Evolutionary conservation across 2,888 invertebrate species (phyloP).

Genomic region (Agrotis ipsilon): DNA sequence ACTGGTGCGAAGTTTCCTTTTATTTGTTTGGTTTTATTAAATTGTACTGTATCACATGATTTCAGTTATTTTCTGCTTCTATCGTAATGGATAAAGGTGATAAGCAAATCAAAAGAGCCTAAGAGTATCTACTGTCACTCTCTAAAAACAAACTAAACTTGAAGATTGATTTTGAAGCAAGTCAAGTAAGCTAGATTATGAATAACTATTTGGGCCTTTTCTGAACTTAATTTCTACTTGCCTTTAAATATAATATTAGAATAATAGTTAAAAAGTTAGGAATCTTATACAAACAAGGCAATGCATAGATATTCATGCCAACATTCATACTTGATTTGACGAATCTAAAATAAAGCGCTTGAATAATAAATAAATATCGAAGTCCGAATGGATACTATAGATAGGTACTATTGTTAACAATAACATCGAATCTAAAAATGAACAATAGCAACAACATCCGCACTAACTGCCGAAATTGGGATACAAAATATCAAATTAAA

Average conservation of each 20-base stretch:
- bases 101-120: too few species aligned
- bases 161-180: neutral
- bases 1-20: neutral
- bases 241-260: too few species aligned
- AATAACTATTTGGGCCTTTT: neutral
- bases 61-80: too few species aligned
- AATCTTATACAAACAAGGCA: neutral
- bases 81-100: too few species aligned
- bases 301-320: constrained; percentile 52
- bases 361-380: constrained; percentile 49
- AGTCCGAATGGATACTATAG: constrained; percentile 8
- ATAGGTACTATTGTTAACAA: constrained; percentile 20
- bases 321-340: constrained; percentile 22
- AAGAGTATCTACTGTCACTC: too few species aligned
- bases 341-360: constrained; percentile 36
- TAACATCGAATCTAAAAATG: constrained; percentile 39
- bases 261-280: too few species aligned
- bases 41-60: too few species aligned
- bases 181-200: too few species aligned
- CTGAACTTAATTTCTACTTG: too few species aligned
- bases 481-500: constrained; percentile 31
- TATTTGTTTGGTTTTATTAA: neutral
- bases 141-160: neutral
- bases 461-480: constrained; percentile 22
- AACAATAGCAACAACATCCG: constrained; percentile 27